These are phyloP conservation scores for Athetis lepigone DNA, from an alignment of 2,888 invertebrate genomes.

Conservation along the genomic window DNA sequence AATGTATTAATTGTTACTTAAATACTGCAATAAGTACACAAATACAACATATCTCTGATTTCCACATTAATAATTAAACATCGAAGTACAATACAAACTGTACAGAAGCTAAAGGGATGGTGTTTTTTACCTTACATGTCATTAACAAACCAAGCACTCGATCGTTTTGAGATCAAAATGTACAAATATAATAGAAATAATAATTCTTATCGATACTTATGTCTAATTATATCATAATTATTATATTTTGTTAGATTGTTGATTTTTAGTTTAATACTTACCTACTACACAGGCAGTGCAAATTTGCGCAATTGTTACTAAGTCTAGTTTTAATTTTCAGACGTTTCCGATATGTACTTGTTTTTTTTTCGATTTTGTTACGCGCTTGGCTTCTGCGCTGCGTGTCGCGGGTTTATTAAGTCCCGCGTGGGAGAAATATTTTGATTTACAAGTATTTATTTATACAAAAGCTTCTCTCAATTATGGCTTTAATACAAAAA, in stretches of 20 bases:
- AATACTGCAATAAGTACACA: constrained; percentile 44
- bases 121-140: constrained; percentile 90
- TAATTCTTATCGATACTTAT: constrained; percentile 59
- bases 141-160: constrained; percentile 85
- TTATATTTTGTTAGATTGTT: constrained; percentile 57
- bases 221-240: constrained; percentile 46
- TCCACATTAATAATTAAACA: constrained; percentile 70
- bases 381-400: no score
- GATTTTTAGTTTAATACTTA: constrained; percentile 74
- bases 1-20: constrained; percentile 40
- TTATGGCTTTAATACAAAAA: no score
- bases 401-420: no score
- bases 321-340: constrained; percentile 77
- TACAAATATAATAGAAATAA: constrained; percentile 81
- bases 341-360: constrained; percentile 82
- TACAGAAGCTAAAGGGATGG: constrained; percentile 89
- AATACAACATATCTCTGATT: constrained; percentile 41
- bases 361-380: constrained; percentile 65
- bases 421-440: no score
- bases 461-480: constrained; percentile 6
- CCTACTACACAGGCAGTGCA: constrained; percentile 87
- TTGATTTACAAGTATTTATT: constrained; percentile 7
- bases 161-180: constrained; percentile 90
- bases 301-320: constrained; percentile 83
- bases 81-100: constrained; percentile 84